Base-by-base conservation (phyloP, 2,888 invertebrate species). In the Danaus chrysippus region DNA sequence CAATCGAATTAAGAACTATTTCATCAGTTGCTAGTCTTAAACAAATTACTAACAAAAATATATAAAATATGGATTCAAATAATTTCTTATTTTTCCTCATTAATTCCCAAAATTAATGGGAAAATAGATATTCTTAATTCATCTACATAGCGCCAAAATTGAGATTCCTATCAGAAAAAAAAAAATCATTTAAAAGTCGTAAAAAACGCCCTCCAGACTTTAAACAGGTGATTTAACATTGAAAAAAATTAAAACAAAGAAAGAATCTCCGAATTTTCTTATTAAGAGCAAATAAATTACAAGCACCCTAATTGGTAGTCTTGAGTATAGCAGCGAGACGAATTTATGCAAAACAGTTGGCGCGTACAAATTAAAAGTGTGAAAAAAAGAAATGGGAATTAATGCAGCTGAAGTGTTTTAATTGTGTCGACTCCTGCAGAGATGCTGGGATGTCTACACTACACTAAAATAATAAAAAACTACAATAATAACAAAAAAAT, bases 301-400 rank as follows among this genome's bases (percentile, higher is more conserved):
- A 68, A 69, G 66, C 76, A 70, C 79, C 83, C 77, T 88, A 90
- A 91, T 90, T 91, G 83, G 82, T 75, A 76, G 70, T 79, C 81
- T 84, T 75, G 80, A 79, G 76, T 79, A 80, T 81, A 81, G 82
- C 76, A 73, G 70, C 68, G 81, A 81, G 79, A 82, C 81, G 89
- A 87, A 89, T 88, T 89, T 87, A 90, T 89, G 88, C 87, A 84
- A 88, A 89, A 84, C 84, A 86, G 82, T 82, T 71, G 78, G 75
- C 78, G 76, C 79, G 76, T 79, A 83, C 89, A 88, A 91, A 91
- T 90, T 89, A 90, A 90, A 90, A 86, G 85, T 77, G 77, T 75
- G 71, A 75, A 76, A 74, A 80, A 82, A 86, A 80, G 83, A 81
- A 76, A 81, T 78, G 83, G 83, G 86, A 87, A 87, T 88, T 86